phyloP scores from a whole-genome alignment of 2,888 invertebrate genomes.

The Mesorhabditis sp. region DNA sequence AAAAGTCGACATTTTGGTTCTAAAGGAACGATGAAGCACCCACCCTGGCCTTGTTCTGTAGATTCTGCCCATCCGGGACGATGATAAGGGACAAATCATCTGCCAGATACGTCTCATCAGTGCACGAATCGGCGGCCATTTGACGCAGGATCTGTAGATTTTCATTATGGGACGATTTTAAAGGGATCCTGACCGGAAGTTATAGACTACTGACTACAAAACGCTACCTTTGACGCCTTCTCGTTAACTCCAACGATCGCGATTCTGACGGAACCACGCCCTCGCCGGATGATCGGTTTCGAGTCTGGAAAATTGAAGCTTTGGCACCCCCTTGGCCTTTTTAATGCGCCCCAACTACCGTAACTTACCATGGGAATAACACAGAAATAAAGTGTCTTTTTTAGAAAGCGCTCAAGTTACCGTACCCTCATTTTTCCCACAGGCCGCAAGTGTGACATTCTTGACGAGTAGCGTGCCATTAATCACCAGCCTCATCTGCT shows the following conservation, averaged over 20 bases:
- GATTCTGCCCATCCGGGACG: not conserved
- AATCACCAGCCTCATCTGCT: constrained; percentile 19
- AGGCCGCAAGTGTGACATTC: constrained; percentile 27
- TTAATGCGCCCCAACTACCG: no score
- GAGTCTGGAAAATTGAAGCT: not conserved
- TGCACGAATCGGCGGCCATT: constrained; percentile 1
- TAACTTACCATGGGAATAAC: no score
- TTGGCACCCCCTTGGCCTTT: no score
- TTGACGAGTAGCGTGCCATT: constrained; percentile 15
- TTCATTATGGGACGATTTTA: not conserved
- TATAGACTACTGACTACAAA: no score
- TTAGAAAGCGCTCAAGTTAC: no score
- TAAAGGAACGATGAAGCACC: not conserved
- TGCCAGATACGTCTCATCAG: not conserved
- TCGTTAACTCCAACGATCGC: constrained; percentile 24
- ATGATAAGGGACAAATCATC: not conserved
- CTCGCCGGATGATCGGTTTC: constrained; percentile 8
- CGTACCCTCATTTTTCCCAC: constrained; percentile 25
- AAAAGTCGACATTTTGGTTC: no score
- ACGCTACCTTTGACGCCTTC: not conserved
- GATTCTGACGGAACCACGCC: constrained; percentile 21
- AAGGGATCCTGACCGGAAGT: not conserved
- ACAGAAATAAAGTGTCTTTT: no score
- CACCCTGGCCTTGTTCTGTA: not conserved
- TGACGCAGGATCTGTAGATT: not conserved